Percentiles rank a stretch among this genome's conserved stretches.
Evolutionary conservation across 2,888 invertebrate genomes (phyloP).

Genomic region (Sesamia inferens): DNA sequence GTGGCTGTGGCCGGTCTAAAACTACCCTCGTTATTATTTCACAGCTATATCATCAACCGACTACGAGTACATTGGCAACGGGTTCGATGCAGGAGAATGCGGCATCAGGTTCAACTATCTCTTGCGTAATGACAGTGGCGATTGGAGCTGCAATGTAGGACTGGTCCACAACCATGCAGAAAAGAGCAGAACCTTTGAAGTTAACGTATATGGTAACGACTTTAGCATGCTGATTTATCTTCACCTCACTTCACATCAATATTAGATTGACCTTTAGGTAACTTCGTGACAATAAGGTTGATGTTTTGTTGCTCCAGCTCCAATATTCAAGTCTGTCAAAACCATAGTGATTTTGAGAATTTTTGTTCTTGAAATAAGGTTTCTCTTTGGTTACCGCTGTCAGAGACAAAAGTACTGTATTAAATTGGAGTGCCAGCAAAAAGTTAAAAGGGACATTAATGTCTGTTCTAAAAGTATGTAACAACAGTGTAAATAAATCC

Average conservation of each 20-base stretch:
- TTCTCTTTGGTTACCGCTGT: not conserved
- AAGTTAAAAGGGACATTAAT: not conserved
- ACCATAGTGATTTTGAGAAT: not conserved
- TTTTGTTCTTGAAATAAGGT: not conserved
- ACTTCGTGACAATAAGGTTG: no score
- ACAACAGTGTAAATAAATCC: not conserved
- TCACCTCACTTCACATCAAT: not conserved
- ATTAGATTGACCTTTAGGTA: not conserved
- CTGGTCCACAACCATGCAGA: constrained; percentile 51
- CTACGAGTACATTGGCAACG: constrained; percentile 78
- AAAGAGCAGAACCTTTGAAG: constrained; percentile 65
- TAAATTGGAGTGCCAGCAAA: not conserved
- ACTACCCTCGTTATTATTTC: constrained; percentile 11
- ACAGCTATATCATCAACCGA: constrained; percentile 65
- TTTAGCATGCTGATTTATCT: not conserved
- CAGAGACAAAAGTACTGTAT: not conserved
- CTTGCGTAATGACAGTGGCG: constrained; percentile 68
- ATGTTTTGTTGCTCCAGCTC: no score
- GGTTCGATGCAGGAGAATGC: constrained; percentile 84
- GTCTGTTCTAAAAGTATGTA: not conserved
- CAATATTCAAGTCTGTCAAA: no score
- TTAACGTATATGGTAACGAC: constrained; percentile 66
- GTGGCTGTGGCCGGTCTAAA: not conserved
- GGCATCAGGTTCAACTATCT: constrained; percentile 73
- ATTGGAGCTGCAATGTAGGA: constrained; percentile 84